These are phyloP conservation scores for Lepidothrix coronata DNA, from an alignment of 2,113 vertebrate genomes.

Conservation along the genomic window DNA sequence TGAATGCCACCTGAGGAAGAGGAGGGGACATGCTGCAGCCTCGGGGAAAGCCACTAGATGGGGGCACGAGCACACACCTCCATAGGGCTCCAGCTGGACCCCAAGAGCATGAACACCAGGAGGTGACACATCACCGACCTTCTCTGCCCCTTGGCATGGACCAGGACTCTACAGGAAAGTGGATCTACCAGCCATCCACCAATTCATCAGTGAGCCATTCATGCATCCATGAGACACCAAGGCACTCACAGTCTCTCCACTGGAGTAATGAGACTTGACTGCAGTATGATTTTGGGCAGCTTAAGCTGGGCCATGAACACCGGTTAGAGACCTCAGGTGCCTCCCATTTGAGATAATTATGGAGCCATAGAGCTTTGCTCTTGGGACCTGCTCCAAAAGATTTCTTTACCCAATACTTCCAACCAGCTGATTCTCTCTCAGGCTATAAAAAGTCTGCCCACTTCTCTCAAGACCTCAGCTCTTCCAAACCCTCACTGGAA, in stretches of 20 bases:
- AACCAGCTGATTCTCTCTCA: rapidly evolving
- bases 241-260: not conserved
- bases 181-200: not conserved
- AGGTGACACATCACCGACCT: not conserved
- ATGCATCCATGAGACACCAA: not conserved
- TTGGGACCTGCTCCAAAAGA: not conserved
- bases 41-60: slow-evolving; percentile 49
- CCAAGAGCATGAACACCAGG: not conserved
- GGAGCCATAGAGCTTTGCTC: not conserved
- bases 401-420: not conserved
- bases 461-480: not conserved
- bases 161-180: not conserved
- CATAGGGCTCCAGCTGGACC: not conserved
- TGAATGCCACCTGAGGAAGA: not conserved
- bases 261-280: not conserved
- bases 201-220: not conserved
- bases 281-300: not conserved
- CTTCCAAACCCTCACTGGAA: not conserved
- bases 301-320: not conserved
- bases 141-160: not conserved
- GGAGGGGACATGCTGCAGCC: not conserved
- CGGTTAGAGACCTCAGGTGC: not conserved
- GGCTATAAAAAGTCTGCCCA: not conserved
- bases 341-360: no score
- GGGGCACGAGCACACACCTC: not conserved